Evolutionary conservation across 2,797 vertebrate genomes (phyloP).

Genomic region (Tangara arthus): DNA sequence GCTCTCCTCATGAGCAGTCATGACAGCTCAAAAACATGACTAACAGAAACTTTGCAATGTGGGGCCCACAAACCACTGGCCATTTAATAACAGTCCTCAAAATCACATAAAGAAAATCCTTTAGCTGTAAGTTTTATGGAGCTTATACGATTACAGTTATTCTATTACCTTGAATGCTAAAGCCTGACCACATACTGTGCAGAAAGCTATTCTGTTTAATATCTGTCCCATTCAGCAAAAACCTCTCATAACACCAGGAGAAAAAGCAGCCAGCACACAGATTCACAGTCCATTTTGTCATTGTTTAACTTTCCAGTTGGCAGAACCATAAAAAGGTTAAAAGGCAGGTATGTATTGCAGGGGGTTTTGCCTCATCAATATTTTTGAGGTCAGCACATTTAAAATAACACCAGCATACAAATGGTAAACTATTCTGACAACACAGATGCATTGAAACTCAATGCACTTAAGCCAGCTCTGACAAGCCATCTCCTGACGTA

Average conservation of each 20-base stretch:
- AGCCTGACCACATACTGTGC: constrained; percentile 13
- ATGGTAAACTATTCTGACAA: constrained; percentile 26
- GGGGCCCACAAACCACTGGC: neutral
- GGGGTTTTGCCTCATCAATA: neutral
- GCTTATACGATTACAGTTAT: constrained; percentile 6
- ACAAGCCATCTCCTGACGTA: neutral
- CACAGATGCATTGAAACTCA: neutral
- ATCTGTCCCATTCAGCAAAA: constrained; percentile 26
- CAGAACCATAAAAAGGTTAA: constrained; percentile 31
- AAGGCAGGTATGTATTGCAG: neutral
- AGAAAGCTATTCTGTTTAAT: constrained; percentile 1
- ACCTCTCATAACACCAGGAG: constrained; percentile 4
- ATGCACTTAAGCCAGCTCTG: constrained; percentile 14
- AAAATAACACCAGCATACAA: constrained; percentile 19
- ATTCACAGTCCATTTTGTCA: constrained; percentile 41
- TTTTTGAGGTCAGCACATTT: constrained; percentile 1
- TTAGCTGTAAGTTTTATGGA: constrained; percentile 18
- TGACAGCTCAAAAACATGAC: neutral
- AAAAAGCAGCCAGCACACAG: neutral
- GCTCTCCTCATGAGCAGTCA: neutral
- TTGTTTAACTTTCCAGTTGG: constrained; percentile 28
- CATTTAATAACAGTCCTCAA: constrained; percentile 25
- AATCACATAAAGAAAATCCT: constrained; percentile 18
- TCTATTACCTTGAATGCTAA: constrained; percentile 14
- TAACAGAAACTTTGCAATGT: neutral